Conservation (phyloP, 2,797 vertebrate genomes). For the Brachyalestes nurse region DNA sequence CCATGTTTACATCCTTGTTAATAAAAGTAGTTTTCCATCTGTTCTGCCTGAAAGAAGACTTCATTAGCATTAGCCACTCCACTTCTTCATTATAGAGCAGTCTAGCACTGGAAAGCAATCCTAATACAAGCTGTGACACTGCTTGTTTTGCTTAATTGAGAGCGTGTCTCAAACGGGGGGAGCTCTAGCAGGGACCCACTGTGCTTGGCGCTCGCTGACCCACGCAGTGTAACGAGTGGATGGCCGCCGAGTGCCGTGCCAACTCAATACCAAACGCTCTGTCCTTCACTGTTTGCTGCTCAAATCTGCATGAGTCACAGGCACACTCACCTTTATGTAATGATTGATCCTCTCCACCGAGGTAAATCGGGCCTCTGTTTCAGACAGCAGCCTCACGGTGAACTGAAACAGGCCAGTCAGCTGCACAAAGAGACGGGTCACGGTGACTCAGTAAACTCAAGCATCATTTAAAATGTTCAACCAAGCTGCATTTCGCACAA, state of each 20-base stretch:
- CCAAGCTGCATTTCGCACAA: background rate
- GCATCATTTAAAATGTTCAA: slow-evolving; percentile 1
- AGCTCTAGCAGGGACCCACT: background rate
- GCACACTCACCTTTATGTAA: slow-evolving; percentile 81
- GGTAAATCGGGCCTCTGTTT: slow-evolving; percentile 85
- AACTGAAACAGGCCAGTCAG: slow-evolving; percentile 85
- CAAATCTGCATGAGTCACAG: slow-evolving; percentile 36
- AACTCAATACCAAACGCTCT: slow-evolving; percentile 33
- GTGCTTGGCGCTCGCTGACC: background rate
- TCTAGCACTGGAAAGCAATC: background rate
- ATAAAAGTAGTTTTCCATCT: background rate
- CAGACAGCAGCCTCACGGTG: slow-evolving; percentile 75
- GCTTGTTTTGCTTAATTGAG: slow-evolving; percentile 1
- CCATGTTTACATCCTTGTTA: too few species aligned
- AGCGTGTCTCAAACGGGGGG: slow-evolving; percentile 30
- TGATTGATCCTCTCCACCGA: slow-evolving; percentile 85
- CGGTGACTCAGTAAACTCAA: background rate
- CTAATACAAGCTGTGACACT: background rate
- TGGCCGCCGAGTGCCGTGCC: slow-evolving; percentile 15
- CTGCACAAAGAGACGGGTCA: slow-evolving; percentile 60
- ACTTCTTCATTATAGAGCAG: background rate
- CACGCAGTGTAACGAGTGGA: slow-evolving; percentile 16
- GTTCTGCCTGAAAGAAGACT: background rate
- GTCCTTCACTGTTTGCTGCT: slow-evolving; percentile 18
- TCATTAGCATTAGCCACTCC: background rate